phyloP scores from a whole-genome alignment of 2,888 invertebrate species.

The Hyposoter dolosus region DNA sequence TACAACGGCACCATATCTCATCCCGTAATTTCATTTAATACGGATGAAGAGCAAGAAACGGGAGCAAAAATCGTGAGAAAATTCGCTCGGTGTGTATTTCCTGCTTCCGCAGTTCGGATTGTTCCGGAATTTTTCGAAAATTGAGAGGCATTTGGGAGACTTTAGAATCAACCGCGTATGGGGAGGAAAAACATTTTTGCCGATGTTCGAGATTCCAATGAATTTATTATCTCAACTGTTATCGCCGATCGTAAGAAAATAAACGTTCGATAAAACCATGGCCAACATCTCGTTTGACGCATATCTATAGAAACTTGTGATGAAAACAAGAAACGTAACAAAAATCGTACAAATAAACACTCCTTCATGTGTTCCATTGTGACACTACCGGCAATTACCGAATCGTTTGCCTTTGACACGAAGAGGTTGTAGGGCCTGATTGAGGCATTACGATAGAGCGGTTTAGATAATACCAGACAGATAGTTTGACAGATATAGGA shows the following conservation, averaged over 20 bases:
- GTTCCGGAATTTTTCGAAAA: not conserved
- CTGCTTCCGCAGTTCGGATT: not conserved
- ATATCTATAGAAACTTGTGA: not conserved
- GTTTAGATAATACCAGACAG: slow-evolving; percentile 57
- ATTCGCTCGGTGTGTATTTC: not conserved
- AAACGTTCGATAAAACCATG: not conserved
- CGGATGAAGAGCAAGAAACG: not conserved
- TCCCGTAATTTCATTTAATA: slow-evolving; percentile 15
- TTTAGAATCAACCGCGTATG: not conserved
- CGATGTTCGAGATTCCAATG: not conserved
- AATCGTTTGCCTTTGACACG: slow-evolving; percentile 61
- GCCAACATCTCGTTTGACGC: not conserved
- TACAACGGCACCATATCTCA: slow-evolving; percentile 27
- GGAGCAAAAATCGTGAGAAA: not conserved
- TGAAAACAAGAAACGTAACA: slow-evolving; percentile 16
- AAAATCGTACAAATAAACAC: slow-evolving; percentile 8
- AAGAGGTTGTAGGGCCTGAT: slow-evolving; percentile 21
- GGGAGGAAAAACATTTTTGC: not conserved
- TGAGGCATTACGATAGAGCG: slow-evolving; percentile 33
- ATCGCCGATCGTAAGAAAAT: not conserved
- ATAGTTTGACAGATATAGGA: slow-evolving; percentile 58
- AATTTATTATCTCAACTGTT: not conserved
- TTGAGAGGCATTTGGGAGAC: not conserved
- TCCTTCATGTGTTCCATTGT: not conserved
- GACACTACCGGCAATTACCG: slow-evolving; percentile 43